Conservation (phyloP, 2,888 invertebrate genomes). For the Drosophila trichaetosa region DNA sequence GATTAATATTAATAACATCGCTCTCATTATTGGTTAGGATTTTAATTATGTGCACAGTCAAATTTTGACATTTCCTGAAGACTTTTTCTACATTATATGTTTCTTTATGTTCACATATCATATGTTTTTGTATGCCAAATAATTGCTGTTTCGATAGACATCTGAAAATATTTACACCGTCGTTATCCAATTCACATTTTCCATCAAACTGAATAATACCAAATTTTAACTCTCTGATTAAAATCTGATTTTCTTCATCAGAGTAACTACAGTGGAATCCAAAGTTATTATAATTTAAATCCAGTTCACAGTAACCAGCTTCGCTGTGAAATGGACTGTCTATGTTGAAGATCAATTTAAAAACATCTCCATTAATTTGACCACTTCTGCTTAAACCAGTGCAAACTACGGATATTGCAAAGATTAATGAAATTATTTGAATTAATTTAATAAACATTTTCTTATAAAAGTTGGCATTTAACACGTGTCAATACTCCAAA, state of each 20-base stretch:
- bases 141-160: too few species aligned
- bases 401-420: not conserved
- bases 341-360: not conserved
- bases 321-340: too few species aligned
- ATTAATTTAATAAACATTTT: not conserved
- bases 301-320: not conserved
- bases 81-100: too few species aligned
- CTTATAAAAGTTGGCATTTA: not conserved
- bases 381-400: not conserved
- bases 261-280: not conserved
- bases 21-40: not conserved
- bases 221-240: not conserved
- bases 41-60: not conserved
- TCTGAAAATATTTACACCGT: too few species aligned
- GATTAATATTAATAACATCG: not conserved
- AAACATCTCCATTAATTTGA: not conserved
- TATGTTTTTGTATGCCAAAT: too few species aligned
- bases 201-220: not conserved
- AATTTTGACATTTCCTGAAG: not conserved
- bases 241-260: not conserved
- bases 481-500: not conserved
- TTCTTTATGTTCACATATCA: too few species aligned
- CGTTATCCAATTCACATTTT: not conserved
- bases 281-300: not conserved
- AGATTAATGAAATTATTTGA: not conserved